Evolutionary conservation across 92 coral and sea anemone genomes (phyloP).

Genomic region (Porites evermanni): DNA sequence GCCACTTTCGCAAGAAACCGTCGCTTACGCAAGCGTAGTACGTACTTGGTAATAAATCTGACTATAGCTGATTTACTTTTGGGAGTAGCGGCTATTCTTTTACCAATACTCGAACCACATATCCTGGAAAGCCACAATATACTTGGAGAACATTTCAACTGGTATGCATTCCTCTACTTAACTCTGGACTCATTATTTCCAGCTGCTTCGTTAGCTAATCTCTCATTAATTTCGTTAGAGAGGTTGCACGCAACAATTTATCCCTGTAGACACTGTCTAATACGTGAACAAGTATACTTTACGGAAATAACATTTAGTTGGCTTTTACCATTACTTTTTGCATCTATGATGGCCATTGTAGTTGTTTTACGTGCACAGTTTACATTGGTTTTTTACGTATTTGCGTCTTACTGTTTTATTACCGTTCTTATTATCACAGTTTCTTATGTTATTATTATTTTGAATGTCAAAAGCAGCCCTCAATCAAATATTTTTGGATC

Average conservation of each 20-base stretch:
- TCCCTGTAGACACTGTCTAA: background rate
- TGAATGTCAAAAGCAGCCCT: too few relatives aligned
- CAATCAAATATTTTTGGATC: background rate
- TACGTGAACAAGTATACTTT: background rate
- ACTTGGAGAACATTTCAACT: background rate
- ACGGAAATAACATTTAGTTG: background rate
- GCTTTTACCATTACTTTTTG: background rate
- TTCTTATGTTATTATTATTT: background rate
- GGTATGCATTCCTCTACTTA: too few relatives aligned
- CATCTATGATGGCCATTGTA: background rate
- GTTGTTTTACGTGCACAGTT: background rate
- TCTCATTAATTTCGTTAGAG: background rate
- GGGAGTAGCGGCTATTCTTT: background rate
- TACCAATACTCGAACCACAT: too few relatives aligned
- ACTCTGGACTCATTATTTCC: background rate
- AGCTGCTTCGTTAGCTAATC: background rate
- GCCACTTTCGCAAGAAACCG: background rate
- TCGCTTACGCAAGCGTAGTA: conserved; percentile 24
- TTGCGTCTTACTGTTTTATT: background rate
- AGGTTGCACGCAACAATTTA: background rate
- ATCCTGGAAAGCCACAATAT: background rate
- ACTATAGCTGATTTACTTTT: conserved; percentile 19
- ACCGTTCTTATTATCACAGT: background rate
- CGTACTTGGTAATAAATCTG: conserved; percentile 18
- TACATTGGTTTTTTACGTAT: background rate